Evolutionary conservation across 92 coral and sea anemone species (phyloP), one percentile per base, ranked within the genome.

Genomic region (Porites rus): DNA sequence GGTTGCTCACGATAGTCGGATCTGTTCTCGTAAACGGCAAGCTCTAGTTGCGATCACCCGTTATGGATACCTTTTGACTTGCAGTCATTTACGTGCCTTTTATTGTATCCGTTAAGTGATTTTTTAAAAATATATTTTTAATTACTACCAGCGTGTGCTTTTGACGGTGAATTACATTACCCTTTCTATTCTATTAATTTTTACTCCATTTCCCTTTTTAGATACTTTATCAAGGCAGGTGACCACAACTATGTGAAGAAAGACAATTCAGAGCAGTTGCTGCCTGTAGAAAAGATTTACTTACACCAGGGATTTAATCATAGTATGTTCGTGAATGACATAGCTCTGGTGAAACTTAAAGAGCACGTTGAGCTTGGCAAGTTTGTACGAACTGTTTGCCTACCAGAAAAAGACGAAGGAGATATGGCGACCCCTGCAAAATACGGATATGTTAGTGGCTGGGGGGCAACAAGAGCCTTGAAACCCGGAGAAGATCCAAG

Each of bases 401-500:
- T 94, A 11, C 98, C 98, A 7, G 79, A 79, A 43, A 74, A 82
- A 43, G 87, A 75, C 54, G 86, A 75, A 1, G 73, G 56, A 4
- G 82, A 79, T 16, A 24, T 88, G 62, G 82, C 84, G 4, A 54
- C 84, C 50, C 81, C 88, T 53, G 74, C 46, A 7, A 89, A 87
- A 21, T 54, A 83, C 66, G 93, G 94, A 7, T 20, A 81, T 11
- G 98, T 82, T 19, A 86, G 89, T 14, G 97, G 97, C 0, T 94
- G 97, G 97, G 97, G 97, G 17, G 84, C 69, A 82, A 91, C 88
- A 11, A 75, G 77, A 46, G 88, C 79, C 38, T 59, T 86, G 58
- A 64, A 81, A 31, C 73, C 19, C 3, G 60, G 65, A 6, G 70
- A 70, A 56, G 0, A 0, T 0, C 67, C 72, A 0, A 11, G 18